Conservation (phyloP, 2,797 vertebrate species). For the Catostomus latipinnis region DNA sequence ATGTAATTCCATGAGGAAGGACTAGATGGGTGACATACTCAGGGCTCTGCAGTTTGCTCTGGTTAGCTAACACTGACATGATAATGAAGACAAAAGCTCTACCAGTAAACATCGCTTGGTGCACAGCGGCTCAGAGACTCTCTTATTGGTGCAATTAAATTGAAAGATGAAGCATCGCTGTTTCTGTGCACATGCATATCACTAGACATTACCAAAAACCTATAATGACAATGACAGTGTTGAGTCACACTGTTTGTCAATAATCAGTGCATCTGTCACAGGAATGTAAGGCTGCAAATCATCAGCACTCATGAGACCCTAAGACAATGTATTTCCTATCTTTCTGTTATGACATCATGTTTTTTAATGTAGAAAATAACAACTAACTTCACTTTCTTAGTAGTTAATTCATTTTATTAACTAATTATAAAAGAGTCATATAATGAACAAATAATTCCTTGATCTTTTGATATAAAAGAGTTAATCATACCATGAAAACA, state of each 20-base stretch:
- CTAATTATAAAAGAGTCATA: not conserved
- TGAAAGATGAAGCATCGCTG: conserved; percentile 76
- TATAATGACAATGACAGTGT: conserved; percentile 62
- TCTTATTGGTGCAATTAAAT: conserved; percentile 77
- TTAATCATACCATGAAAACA: not conserved
- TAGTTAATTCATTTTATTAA: conserved; percentile 2
- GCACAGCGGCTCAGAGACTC: conserved; percentile 67
- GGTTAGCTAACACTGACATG: conserved; percentile 73
- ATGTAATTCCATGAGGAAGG: conserved; percentile 67
- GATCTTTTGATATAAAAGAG: not conserved
- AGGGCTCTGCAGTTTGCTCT: conserved; percentile 58
- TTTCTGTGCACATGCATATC: conserved; percentile 72
- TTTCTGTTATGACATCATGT: not conserved
- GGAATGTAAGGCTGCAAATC: conserved; percentile 68
- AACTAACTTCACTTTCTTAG: conserved; percentile 3
- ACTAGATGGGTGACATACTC: conserved; percentile 62
- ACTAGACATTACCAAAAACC: conserved; percentile 61
- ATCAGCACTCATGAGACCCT: conserved; percentile 33
- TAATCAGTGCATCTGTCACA: conserved; percentile 74
- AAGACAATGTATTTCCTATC: conserved; percentile 22
- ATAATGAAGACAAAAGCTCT: conserved; percentile 79
- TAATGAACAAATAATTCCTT: not conserved
- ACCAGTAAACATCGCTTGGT: conserved; percentile 69
- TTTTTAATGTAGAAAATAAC: not conserved
- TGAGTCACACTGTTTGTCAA: conserved; percentile 76